Evolutionary conservation across 1,140 invertebrate genomes (phyloP), one percentile per base, ranked within the genome.

Genomic region (Pygmarrhopalites habei): DNA sequence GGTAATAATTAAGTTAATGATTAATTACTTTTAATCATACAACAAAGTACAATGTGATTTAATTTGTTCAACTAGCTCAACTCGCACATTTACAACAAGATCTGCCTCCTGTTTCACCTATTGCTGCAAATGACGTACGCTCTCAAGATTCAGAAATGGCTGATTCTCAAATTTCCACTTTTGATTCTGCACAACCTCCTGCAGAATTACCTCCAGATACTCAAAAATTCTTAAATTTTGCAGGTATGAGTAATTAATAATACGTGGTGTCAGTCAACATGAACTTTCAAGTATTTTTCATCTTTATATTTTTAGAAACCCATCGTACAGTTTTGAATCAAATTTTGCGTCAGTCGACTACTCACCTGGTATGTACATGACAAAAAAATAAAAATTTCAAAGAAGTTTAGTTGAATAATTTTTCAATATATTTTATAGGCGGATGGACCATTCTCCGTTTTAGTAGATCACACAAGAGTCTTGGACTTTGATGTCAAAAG

Each of bases 401-500:
- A n/a, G n/a, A n/a, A n/a, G n/a, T n/a, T n/a, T n/a, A n/a, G n/a
- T n/a, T n/a, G n/a, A n/a, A n/a, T n/a, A n/a, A n/a, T n/a, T n/a
- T n/a, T n/a, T n/a, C n/a, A n/a, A n/a, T n/a, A n/a, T n/a, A n/a
- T n/a, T n/a, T n/a, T n/a, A n/a, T n/a, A n/a, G n/a, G 86, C 88
- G 10, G 90, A 93, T 72, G 88, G 90, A 21, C 92, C 92, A 14
- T 95, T 95, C 73, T 85, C 88, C 25, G 89, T 95, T 0, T 79
- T 95, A 1, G 90, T 93, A 4, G 88, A 94, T 76, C 90, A 94
- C 72, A 93, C 91, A 0, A 79, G 90, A 70, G 86, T 95, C 56
- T 76, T 89, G 29, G 92, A 95, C 75, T 95, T 95, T 78, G 92
- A 95, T 76, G 90, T 95, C 0, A 95, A 95, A 72, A 79, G 92